Evolutionary conservation across 2,113 vertebrate genomes (phyloP).

Genomic region (Cnemophilus loriae): DNA sequence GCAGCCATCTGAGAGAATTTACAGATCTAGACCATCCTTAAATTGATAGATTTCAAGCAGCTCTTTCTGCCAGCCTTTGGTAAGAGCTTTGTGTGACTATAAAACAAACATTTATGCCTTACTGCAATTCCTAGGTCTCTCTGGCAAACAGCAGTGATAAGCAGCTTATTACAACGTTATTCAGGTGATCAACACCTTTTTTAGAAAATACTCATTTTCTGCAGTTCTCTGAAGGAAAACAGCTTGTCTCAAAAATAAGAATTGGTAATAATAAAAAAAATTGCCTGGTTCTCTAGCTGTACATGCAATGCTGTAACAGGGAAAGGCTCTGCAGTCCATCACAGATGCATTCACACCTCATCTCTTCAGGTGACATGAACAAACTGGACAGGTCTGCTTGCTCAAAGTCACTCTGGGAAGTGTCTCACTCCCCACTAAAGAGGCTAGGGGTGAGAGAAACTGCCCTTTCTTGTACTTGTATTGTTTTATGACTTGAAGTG

Average conservation of each 20-base stretch:
- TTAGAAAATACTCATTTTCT: neutral
- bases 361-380: neutral
- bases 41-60: neutral
- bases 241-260: neutral
- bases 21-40: neutral
- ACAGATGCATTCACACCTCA: neutral
- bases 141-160: neutral
- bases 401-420: neutral
- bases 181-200: neutral
- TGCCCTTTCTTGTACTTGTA: neutral
- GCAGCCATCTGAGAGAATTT: neutral
- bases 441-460: neutral
- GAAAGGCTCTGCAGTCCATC: neutral
- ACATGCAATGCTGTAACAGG: neutral
- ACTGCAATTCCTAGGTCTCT: neutral
- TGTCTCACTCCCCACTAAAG: neutral
- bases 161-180: neutral
- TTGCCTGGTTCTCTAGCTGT: neutral
- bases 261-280: neutral
- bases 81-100: neutral
- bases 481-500: fast-evolving
- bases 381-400: neutral
- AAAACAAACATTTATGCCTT: neutral
- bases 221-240: neutral
- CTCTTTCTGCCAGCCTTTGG: neutral